Base-by-base conservation (phyloP, 2,888 invertebrate species). In the Aproaerema taeniolella region DNA sequence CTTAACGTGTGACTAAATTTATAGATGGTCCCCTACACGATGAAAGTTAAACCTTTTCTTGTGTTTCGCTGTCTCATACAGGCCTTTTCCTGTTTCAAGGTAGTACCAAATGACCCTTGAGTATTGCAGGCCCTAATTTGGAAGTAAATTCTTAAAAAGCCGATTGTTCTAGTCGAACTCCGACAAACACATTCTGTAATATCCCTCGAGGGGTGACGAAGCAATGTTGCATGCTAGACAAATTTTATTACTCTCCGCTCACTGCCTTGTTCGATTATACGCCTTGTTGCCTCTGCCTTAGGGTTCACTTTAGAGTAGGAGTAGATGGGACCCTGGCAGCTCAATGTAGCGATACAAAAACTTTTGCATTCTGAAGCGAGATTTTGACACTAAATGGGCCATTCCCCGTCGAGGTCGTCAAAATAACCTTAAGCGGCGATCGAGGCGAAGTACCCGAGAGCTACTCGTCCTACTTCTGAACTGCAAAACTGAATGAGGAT, bases 151-250 rank as follows among this genome's bases (percentile, higher is more conserved):
- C 20, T 20, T 20, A 6, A 20, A 20, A 8, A 20, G 8, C 20
- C 8, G 4, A 20, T 6, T 20, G 20, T 32, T 10, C 17, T 16
- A 31, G 14, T 24, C 16, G n/a, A n/a, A 2, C 36, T 31, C 9
- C 36, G 25, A 30, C 43, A 43, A 43, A 43, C 39, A 43, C 42
- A 39, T 42, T 34, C 30, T 56, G 59, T 61, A 57, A 61, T 62
- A 61, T 65, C 62, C 62, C 67, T 60, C 36, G 57, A 62, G 67
- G 59, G 55, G 61, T 63, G 67, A 66, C 68, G 61, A 61, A 50
- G 58, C 61, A 63, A 67, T 67, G 68, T 63, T 65, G 68, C 66
- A 67, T 63, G 64, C 62, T 61, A 64, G 60, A 67, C 67, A 53
- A 67, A 68, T 69, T 69, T 69, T 64, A 65, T 61, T 63, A 59